Evolutionary conservation across 2,888 invertebrate species (phyloP).

Genomic region (Eilema caniola): DNA sequence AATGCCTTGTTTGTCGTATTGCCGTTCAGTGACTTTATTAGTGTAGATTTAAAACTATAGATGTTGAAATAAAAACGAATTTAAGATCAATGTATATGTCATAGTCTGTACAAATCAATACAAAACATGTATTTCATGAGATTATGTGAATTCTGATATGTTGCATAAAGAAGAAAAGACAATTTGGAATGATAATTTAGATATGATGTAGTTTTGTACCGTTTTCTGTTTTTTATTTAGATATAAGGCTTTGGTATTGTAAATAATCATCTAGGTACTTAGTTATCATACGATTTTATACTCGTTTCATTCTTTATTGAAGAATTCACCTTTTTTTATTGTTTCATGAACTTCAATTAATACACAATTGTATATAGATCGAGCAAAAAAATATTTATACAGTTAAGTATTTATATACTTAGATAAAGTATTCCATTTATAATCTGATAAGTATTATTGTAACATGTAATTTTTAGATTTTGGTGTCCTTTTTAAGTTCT

Average conservation of each 20-base stretch:
- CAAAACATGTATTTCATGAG: neutral
- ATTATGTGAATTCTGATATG: neutral
- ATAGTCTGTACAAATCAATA: constrained; percentile 2
- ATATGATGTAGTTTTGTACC: neutral
- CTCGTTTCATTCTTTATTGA: neutral
- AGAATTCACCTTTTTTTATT: neutral
- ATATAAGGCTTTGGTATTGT: constrained; percentile 1
- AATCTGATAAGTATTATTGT: neutral
- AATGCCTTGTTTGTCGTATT: constrained; percentile 15
- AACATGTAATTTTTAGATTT: neutral
- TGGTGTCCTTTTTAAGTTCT: neutral
- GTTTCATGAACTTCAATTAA: neutral
- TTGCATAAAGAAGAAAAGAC: neutral
- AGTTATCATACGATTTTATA: neutral
- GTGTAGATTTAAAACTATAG: neutral
- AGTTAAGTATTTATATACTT: constrained; percentile 44
- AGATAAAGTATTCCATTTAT: neutral
- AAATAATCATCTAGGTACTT: constrained; percentile 12
- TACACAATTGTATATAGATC: constrained; percentile 60
- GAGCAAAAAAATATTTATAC: constrained; percentile 36
- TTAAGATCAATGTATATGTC: neutral
- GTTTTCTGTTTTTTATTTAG: neutral
- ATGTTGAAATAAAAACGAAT: neutral
- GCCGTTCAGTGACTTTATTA: constrained; percentile 28
- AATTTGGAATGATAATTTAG: neutral